Base-by-base conservation (phyloP, 2,888 invertebrate genomes). In the Drosophila longiperda region DNA sequence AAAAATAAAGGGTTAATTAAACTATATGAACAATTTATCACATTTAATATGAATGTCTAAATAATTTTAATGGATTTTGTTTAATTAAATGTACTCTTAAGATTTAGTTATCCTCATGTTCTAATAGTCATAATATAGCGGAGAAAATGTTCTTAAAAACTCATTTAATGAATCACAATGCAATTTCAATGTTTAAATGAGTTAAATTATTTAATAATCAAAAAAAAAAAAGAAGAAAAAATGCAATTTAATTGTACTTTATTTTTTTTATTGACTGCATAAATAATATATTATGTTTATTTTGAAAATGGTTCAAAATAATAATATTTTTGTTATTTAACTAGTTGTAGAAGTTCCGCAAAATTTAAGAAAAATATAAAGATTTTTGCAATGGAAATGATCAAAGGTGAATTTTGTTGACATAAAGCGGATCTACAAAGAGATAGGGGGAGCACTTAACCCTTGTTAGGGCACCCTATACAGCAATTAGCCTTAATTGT, bases 401-500 rank as follows among this genome's bases (percentile, higher is more conserved):
- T 45, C 20, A 42, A 42, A 20, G 45, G 3, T 45, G 3, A 0
- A 20, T 12, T 20, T 20, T 45, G 12, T 12, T 7, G 1, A 12
- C 20, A 20, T 1, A 49, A 60, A 66, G 54, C 33, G 57, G 50
- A 57, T 55, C 72, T 62, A 69, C 73, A 66, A 75, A 69, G 54
- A 60, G 58, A 73, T 68, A 64, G 69, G 65, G 49, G 54, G 70
- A 75, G 48, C 82, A 84, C 76, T 87, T 82, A 70, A 80, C 82
- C 85, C 58, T 83, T 20, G 48, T n/a, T 29, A 29, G 50, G 66
- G 58, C 70, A 66, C 72, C 79, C 69, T 32, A 45, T 63, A 55
- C 48, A 73, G 61, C 81, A 80, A 84, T 84, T 78, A 74, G 66
- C 42, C 66, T 76, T 76, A 80, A 82, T 84, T 84, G 81, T 66